Evolutionary conservation across 2,797 vertebrate genomes (phyloP), one percentile per base, ranked within the genome.

Genomic region (Sylvilagus floridanus): DNA sequence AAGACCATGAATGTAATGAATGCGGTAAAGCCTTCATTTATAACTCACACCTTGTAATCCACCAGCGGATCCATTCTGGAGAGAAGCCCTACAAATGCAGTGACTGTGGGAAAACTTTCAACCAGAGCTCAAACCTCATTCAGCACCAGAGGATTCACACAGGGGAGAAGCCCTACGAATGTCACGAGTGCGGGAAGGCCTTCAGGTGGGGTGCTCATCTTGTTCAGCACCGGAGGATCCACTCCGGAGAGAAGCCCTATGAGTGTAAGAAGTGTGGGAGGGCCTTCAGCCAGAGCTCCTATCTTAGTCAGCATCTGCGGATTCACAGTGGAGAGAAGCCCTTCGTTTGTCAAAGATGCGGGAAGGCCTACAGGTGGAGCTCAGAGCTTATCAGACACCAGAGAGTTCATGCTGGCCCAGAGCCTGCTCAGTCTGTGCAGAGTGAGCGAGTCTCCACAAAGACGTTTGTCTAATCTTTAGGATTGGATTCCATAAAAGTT

Each of bases 71-170:
- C 86, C 95, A 97, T 68, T 95, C 96, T 1, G 92, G 96, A 62
- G 93, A 96, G 84, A 97, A 96, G 50, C 93, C 88, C 3, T 96
- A 42, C 68, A 94, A 94, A 24, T 97, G 94, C 65, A 95, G 95
- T 7, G 90, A 90, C 54, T 95, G 90, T 77, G 96, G 95, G 77
- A 94, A 97, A 32, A 94, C 88, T 75, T 96, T 96, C 78, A 90
- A 90, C 28, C 91, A 93, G 72, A 94, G 90, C 35, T 96, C 94
- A 13, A 93, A 96, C 72, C 94, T 97, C 13, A 90, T 95, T 86
- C 76, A 95, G 69, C 96, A 97, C 32, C 96, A 95, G 83, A 95
- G 94, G 72, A 97, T 93, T 94, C 96, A 97, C 42, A 96, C 94
- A 57, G 89, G 90, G 32, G 95, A 97, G 62, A 97, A 96, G 76